phyloP scores from a whole-genome alignment of 2,888 invertebrate genomes.

The Mylabris sibirica region DNA sequence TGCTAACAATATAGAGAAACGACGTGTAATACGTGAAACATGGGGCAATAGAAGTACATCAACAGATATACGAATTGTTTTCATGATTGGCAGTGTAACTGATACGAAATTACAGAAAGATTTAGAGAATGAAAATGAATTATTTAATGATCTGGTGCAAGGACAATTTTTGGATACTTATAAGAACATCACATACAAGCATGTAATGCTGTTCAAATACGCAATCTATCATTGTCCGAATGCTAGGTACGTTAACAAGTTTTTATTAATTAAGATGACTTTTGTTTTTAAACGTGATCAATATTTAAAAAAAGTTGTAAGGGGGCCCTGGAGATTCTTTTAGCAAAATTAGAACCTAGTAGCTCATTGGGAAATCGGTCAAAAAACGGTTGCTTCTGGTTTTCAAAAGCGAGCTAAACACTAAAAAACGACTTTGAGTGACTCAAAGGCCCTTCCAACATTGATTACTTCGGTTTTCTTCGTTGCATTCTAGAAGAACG shows the following conservation, averaged over 20 bases:
- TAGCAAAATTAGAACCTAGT: no score
- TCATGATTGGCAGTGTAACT: constrained; percentile 70
- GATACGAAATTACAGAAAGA: constrained; percentile 49
- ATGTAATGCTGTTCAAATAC: constrained; percentile 84
- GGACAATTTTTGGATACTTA: constrained; percentile 81
- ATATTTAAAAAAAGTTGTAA: no score
- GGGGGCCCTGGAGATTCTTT: no score
- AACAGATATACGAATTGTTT: constrained; percentile 68
- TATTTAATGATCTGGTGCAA: constrained; percentile 75
- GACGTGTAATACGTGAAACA: constrained; percentile 74
- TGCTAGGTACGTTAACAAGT: constrained; percentile 62
- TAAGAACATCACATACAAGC: constrained; percentile 84
- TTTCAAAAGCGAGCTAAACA: no score
- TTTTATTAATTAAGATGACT: no score
- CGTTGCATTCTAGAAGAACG: no score
- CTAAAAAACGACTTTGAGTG: no score
- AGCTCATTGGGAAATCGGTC: no score
- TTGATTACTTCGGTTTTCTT: no score
- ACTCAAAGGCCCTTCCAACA: no score
- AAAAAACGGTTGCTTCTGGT: no score
- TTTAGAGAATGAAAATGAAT: constrained; percentile 64
- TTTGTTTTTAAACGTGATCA: no score
- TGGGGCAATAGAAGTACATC: constrained; percentile 71
- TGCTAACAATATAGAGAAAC: constrained; percentile 69
- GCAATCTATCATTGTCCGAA: constrained; percentile 73